Evolutionary conservation across 2,797 vertebrate species (phyloP), one percentile per base, ranked within the genome.

Genomic region (Propithecus deckenii): DNA sequence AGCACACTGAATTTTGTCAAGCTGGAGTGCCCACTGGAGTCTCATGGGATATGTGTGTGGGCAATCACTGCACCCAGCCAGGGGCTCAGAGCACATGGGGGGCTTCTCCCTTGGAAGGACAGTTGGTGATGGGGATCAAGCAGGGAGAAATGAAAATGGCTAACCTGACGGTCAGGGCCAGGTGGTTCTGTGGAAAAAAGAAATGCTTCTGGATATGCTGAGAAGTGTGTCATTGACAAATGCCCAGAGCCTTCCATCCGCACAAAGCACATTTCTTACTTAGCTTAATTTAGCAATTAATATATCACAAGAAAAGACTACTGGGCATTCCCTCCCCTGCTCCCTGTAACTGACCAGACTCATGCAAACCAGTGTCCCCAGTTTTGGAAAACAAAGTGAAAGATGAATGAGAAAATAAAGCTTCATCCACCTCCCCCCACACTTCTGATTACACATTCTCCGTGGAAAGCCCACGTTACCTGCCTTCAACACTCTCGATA

Each of bases 141-240:
- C 83, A 97, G 94, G 22, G 83, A 96, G 96, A 97, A 98, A 97
- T 86, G 95, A 98, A 98, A 97, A 91, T 91, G 95, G 96, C 91
- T 98, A 97, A 97, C 89, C 78, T 94, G 95, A 97, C 81, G 96
- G 96, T 91, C 89, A 93, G 96, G 97, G 93, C 95, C 97, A 92
- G 87, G 84, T 81, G 88, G 95, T 97, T 98, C 97, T 96, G 84
- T 90, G 89, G 89, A 98, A 98, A 96, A 97, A 97, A 97, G 95
- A 95, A 92, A 96, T 30, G 41, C 76, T 97, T 96, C 87, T 96
- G 15, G 23, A 75, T 0, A 0, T 63, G 91, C 91, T 91, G 88
- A 97, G 96, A 98, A 97, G 96, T 32, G 20, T 61, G 84, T 97
- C 97, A 91, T 48, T 98, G 97, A 97, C 96, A 97, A 91, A 96